Conservation (phyloP, 2,888 invertebrate genomes). For the Lasioglossum zephyrum region DNA sequence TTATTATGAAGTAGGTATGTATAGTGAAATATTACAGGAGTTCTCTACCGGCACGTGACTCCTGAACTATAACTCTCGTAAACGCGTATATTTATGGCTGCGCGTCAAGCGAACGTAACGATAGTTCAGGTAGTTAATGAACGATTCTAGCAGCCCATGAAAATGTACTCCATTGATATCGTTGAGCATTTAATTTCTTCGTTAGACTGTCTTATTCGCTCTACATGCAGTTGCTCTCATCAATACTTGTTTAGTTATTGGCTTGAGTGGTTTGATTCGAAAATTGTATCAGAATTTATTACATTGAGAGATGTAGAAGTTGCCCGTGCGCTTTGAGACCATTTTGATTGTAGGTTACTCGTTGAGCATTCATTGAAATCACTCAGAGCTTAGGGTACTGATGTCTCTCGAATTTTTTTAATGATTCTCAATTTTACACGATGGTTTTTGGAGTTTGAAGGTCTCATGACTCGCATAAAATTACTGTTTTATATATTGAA, state of each 20-base stretch:
- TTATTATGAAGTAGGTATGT: neutral
- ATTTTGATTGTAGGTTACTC: neutral
- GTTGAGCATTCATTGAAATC: neutral
- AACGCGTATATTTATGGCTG: constrained; percentile 38
- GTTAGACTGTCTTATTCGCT: neutral
- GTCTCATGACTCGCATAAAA: neutral
- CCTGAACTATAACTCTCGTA: neutral
- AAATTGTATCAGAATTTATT: neutral
- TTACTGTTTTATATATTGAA: neutral
- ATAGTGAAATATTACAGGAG: neutral
- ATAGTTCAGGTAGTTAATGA: constrained; percentile 2
- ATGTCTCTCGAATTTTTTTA: neutral
- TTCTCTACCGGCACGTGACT: constrained; percentile 9
- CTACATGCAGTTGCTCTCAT: neutral
- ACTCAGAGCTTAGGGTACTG: neutral
- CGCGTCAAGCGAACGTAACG: neutral
- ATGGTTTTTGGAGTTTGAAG: neutral
- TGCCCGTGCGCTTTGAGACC: neutral
- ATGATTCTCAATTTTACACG: neutral
- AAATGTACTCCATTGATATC: neutral
- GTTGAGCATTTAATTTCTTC: neutral
- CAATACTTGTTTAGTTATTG: neutral
- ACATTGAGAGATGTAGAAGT: neutral
- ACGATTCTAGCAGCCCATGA: neutral
- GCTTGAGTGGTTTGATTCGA: neutral